Conservation (phyloP, 2,113 vertebrate genomes). For the Suricata suricatta region DNA sequence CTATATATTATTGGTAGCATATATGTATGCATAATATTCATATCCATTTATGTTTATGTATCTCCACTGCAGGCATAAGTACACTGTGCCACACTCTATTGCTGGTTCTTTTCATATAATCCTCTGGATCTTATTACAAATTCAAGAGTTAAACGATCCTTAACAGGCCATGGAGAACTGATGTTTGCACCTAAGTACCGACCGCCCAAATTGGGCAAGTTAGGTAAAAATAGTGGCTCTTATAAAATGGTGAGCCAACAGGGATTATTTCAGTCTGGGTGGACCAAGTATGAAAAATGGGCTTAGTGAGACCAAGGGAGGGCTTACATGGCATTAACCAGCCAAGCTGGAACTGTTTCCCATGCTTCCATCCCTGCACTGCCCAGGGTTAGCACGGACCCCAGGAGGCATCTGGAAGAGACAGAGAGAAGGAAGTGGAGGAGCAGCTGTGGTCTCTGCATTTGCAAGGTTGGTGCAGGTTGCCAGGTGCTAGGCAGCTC, state of each 20-base stretch:
- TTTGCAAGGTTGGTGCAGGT: neutral
- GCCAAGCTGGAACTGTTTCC: neutral
- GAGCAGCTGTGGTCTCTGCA: neutral
- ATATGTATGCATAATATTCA: neutral
- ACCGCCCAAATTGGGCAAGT: neutral
- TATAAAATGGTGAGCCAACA: neutral
- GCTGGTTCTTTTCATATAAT: neutral
- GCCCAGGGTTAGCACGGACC: neutral
- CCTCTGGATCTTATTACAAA: neutral
- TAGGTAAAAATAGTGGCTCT: neutral
- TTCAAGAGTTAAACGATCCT: neutral
- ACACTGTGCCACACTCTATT: neutral
- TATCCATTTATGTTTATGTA: neutral
- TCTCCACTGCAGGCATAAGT: neutral
- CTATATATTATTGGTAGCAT: neutral
- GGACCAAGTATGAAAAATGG: neutral
- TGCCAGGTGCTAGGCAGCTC: rapidly evolving
- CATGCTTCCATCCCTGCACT: neutral
- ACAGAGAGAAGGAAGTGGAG: neutral
- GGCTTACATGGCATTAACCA: neutral
- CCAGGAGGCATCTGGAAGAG: neutral
- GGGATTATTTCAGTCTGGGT: neutral
- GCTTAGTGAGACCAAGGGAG: neutral
- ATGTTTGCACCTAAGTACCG: neutral
- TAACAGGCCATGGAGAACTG: neutral